A percentile compares a stretch with the other conserved stretches of the same genome.
phyloP scores from a whole-genome alignment of 2,113 vertebrate genomes.

The Ploceus nigricollis region DNA sequence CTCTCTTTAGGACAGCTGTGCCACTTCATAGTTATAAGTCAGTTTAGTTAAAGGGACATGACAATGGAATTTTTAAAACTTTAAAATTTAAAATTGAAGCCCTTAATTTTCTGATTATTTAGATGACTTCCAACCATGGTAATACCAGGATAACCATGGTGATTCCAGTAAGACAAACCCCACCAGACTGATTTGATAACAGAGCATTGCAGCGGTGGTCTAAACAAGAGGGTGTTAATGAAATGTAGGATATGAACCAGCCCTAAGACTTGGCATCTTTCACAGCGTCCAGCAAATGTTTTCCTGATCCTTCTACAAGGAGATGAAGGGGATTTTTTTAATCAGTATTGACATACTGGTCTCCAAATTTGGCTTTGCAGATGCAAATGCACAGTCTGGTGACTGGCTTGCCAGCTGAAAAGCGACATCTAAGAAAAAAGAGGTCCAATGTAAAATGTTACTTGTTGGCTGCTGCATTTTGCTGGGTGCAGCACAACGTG shows the following conservation, averaged over 20 bases:
- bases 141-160: background rate
- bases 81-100: background rate
- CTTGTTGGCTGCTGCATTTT: background rate
- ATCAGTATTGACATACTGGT: background rate
- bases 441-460: background rate
- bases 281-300: background rate
- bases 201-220: background rate
- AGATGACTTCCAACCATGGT: background rate
- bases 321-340: background rate
- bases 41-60: background rate
- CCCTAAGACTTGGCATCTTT: background rate
- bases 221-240: background rate
- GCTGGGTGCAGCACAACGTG: background rate
- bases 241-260: background rate
- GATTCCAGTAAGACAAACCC: background rate
- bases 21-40: background rate
- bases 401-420: background rate
- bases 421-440: background rate
- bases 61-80: background rate
- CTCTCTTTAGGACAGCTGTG: background rate
- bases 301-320: background rate
- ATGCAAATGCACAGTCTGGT: background rate
- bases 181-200: background rate
- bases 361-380: background rate
- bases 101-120: background rate